Evolutionary conservation across 2,797 vertebrate species (phyloP).

Genomic region (Xiphorhynchus erythropygius): DNA sequence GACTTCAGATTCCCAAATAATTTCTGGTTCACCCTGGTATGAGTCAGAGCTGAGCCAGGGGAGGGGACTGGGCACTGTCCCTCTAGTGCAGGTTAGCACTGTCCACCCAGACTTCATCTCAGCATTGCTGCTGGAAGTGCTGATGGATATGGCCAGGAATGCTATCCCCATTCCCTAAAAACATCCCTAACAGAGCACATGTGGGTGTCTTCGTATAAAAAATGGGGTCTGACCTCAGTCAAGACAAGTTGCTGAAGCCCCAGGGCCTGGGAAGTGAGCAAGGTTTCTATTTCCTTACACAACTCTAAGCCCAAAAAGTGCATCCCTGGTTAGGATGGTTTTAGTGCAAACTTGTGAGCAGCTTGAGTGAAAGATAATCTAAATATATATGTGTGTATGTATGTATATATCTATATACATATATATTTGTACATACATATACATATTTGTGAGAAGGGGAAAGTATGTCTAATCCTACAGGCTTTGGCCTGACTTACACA

Average conservation of each 20-base stretch:
- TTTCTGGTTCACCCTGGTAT: background rate
- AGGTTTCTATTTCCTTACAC: background rate
- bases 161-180: background rate
- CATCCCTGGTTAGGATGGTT: background rate
- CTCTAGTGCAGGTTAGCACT: background rate
- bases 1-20: background rate
- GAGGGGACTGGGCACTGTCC: background rate
- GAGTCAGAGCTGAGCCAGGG: accelerated
- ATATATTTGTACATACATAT: too few relatives aligned
- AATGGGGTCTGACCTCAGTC: background rate
- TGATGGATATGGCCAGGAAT: background rate
- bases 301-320: background rate
- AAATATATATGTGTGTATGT: accelerated
- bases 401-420: background rate
- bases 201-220: background rate
- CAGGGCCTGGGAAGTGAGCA: background rate
- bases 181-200: accelerated
- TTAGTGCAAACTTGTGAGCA: background rate
- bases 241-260: background rate
- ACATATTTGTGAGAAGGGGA: background rate
- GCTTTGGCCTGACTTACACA: background rate
- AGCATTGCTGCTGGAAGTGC: background rate
- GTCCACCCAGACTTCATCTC: background rate
- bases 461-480: background rate
- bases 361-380: background rate